These are phyloP conservation scores for Sparus aurata DNA, from an alignment of 2,797 vertebrate genomes.

Conservation along the genomic window DNA sequence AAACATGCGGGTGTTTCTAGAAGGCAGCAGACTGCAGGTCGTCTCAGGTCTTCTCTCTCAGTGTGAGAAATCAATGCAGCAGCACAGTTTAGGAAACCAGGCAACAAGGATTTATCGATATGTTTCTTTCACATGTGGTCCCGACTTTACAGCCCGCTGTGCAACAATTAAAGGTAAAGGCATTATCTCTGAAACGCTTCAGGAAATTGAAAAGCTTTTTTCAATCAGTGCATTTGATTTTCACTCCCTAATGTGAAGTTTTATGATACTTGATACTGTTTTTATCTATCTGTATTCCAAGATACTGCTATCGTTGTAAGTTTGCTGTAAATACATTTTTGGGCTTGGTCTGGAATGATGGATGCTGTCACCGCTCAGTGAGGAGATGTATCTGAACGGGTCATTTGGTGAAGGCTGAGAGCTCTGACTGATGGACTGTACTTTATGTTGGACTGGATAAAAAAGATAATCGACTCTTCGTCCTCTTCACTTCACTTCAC, in stretches of 20 bases:
- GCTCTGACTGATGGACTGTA: constrained; percentile 29
- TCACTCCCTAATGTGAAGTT: neutral
- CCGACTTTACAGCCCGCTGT: neutral
- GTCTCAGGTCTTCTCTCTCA: neutral
- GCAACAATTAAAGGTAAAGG: neutral
- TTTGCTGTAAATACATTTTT: neutral
- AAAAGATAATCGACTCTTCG: constrained; percentile 3
- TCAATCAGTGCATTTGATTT: neutral
- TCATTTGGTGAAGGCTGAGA: constrained; percentile 34
- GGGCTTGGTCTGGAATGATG: constrained; percentile 15
- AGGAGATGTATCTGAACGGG: constrained; percentile 31
- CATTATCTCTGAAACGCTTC: neutral
- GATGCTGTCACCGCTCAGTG: neutral
- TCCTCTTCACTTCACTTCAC: constrained; percentile 17
- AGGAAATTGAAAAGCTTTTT: neutral
- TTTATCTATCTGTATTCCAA: neutral
- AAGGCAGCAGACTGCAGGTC: neutral
- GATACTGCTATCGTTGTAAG: neutral
- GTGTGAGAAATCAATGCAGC: neutral
- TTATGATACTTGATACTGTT: neutral
- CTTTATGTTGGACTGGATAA: neutral
- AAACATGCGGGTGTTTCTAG: neutral
- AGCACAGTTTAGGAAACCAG: neutral
- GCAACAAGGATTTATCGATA: neutral
- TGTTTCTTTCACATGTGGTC: neutral